phyloP scores from a whole-genome alignment of 2,113 vertebrate genomes.

The Phalacrocorax carbo region DNA sequence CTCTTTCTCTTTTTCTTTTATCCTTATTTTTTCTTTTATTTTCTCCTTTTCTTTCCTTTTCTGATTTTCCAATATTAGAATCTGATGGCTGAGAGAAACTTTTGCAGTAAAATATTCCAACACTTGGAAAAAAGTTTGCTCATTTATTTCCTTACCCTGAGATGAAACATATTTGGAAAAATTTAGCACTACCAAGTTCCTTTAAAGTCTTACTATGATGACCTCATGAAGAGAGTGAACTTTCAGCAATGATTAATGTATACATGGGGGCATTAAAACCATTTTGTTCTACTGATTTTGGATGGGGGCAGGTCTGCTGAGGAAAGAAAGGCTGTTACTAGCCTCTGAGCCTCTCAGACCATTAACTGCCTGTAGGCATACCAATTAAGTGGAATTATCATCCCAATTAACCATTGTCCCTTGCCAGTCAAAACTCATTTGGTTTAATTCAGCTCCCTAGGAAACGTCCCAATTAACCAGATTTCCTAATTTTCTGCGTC shows the following conservation, averaged over 20 bases:
- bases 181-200: not conserved
- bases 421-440: constrained; percentile 69
- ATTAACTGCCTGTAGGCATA: constrained; percentile 54
- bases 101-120: not conserved
- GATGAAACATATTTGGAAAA: not conserved
- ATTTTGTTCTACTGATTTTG: not conserved
- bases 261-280: not conserved
- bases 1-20: too few species aligned
- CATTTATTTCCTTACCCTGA: not conserved
- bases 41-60: not conserved
- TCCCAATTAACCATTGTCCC: constrained; percentile 69
- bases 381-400: constrained; percentile 70
- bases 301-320: not conserved
- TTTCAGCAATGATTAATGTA: not conserved
- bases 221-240: not conserved
- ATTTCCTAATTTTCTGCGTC: constrained; percentile 56
- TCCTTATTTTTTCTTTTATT: too few species aligned
- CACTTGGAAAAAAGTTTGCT: not conserved
- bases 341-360: constrained; percentile 13
- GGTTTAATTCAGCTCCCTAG: constrained; percentile 57
- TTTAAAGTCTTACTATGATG: not conserved
- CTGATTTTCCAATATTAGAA: not conserved
- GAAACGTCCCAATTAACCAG: constrained; percentile 59
- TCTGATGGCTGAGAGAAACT: not conserved
- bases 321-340: not conserved